These are phyloP conservation scores for Scotopteryx bipunctaria DNA, from an alignment of 2,888 invertebrate species.

Conservation along the genomic window DNA sequence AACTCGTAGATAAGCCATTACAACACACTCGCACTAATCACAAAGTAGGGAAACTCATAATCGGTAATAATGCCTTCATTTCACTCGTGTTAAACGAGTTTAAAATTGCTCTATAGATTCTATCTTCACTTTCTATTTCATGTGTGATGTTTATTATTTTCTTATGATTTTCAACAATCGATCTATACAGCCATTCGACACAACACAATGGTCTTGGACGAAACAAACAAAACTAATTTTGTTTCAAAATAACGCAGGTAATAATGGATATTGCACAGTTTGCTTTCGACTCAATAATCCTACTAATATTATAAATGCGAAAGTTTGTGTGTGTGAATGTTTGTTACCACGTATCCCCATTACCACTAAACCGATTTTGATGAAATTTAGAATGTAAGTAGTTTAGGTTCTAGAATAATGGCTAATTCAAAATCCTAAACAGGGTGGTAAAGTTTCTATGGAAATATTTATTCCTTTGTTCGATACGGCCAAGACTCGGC, in stretches of 20 bases:
- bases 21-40: constrained; percentile 1
- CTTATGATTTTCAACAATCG: constrained; percentile 28
- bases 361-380: too few relatives aligned
- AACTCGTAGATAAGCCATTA: not conserved
- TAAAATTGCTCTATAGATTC: constrained; percentile 15
- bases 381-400: too few relatives aligned
- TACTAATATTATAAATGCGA: too few relatives aligned
- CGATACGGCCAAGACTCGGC: too few relatives aligned
- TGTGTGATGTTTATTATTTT: constrained; percentile 28
- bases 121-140: constrained; percentile 31
- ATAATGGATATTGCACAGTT: not conserved
- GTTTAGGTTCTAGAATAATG: too few relatives aligned
- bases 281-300: too few relatives aligned
- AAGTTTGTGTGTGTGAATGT: too few relatives aligned
- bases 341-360: too few relatives aligned
- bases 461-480: too few relatives aligned
- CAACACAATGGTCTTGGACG: constrained; percentile 20
- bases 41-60: constrained; percentile 16
- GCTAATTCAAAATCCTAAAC: too few relatives aligned
- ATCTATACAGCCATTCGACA: constrained; percentile 27
- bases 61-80: constrained; percentile 10
- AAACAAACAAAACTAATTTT: constrained; percentile 24
- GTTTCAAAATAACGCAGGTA: constrained; percentile 15
- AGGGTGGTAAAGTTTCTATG: too few relatives aligned
- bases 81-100: constrained; percentile 23